Evolutionary conservation across 2,797 vertebrate species (phyloP).

Genomic region (Lagocephalus sceleratus): DNA sequence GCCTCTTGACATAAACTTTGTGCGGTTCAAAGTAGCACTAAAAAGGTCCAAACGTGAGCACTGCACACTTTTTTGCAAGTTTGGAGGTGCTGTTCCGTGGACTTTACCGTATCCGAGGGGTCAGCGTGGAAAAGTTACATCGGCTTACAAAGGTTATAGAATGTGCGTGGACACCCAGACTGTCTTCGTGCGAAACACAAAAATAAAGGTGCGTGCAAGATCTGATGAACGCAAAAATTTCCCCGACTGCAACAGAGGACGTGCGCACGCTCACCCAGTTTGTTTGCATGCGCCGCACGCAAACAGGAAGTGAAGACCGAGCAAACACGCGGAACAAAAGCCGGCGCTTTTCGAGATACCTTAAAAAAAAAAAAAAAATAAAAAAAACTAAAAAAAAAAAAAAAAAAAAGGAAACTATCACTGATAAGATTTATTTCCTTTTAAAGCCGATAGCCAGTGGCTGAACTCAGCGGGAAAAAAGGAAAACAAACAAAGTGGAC

Average conservation of each 20-base stretch:
- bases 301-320: slow-evolving; percentile 65
- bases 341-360: slow-evolving; percentile 9
- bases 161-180: too few relatives aligned
- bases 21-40: too few relatives aligned
- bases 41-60: too few relatives aligned
- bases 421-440: slow-evolving; percentile 26
- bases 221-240: slow-evolving; percentile 7
- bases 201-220: not conserved
- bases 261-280: slow-evolving; percentile 14
- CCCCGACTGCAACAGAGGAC: slow-evolving; percentile 29
- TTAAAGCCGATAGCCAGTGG: slow-evolving; percentile 20
- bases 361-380: too few relatives aligned
- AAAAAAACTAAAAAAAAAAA: too few relatives aligned
- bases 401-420: too few relatives aligned
- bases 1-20: not conserved
- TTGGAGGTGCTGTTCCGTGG: too few relatives aligned
- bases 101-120: too few relatives aligned
- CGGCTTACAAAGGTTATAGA: not conserved
- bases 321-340: slow-evolving; percentile 47
- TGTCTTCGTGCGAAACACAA: too few relatives aligned
- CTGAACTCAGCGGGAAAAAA: slow-evolving; percentile 34
- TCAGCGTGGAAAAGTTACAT: too few relatives aligned
- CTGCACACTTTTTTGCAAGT: too few relatives aligned
- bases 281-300: slow-evolving; percentile 20
- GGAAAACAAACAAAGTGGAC: slow-evolving; percentile 46